Base-by-base conservation (phyloP, 2,888 invertebrate species). In the Margaritifera margaritifera region DNA sequence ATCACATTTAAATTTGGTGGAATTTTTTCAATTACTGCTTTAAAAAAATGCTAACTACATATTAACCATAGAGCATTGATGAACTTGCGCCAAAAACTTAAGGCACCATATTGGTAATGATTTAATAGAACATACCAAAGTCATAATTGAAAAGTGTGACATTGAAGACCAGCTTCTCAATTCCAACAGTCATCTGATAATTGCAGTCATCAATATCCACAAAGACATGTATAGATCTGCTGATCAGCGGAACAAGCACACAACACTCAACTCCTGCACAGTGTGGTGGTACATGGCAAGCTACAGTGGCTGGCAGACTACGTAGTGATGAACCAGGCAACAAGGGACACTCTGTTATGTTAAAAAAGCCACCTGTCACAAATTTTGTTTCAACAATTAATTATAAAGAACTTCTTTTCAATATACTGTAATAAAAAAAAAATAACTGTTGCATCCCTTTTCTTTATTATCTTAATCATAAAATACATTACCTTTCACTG, bases 211-310 rank as follows among this genome's bases (percentile, higher is more conserved):
- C 66, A 18, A 77, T 59, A 8, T 58, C 24, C 22, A 74, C 62
- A n/a, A 54, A 61, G 51, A 72, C 70, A 18, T 64, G 55, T 42
- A 77, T 31, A 42, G 52, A 66, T 11, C 71, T 66, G 22, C 53
- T 53, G 4, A 77, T 56, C 4, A 65, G 66, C 22, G 52, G 54
- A n/a, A 69, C 68, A 0, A 65, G 52, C 25, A 74, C 59, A 56
- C 77, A 77, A n/a, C 74, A 74, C 19, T 58, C 27, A 4, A 77
- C 64, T 15, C 60, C 65, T 20, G 70, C 66, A 53, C 77, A 77
- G 31, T 70, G 56, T 11, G 27, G 57, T 1, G 65, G 62, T 11
- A 77, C 24, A 25, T 68, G 57, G 53, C 77, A 74, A 4, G 62
- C 54, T 4, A 72, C 54, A 50, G 58, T 58, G 42, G 62, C 22